A percentile compares a stretch with the other conserved stretches of the same genome.
phyloP scores from a whole-genome alignment of 2,797 vertebrate species.

The Etheostoma nigrum region DNA sequence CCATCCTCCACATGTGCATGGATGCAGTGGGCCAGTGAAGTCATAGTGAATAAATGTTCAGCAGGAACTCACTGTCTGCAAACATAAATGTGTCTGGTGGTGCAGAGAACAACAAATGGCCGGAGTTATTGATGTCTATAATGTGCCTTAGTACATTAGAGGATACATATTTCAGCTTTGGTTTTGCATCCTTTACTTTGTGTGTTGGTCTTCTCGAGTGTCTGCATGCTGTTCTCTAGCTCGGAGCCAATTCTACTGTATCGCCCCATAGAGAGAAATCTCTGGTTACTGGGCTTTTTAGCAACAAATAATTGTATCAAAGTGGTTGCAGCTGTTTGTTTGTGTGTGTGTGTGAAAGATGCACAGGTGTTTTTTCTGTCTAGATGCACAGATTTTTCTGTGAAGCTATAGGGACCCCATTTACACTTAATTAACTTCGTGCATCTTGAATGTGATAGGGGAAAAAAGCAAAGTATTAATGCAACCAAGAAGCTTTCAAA shows the following conservation, averaged over 20 bases:
- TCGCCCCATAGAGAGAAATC: conserved; percentile 16
- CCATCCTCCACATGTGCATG: conserved; percentile 24
- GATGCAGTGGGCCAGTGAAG: conserved; percentile 41
- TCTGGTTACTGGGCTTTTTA: conserved; percentile 21
- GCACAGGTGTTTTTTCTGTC: conserved; percentile 49
- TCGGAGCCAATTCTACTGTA: conserved; percentile 16
- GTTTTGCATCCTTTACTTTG: not conserved
- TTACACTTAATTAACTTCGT: conserved; percentile 1
- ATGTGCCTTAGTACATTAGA: not conserved
- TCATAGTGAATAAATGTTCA: conserved; percentile 45
- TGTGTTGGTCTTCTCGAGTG: conserved; percentile 37
- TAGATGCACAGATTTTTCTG: conserved; percentile 51
- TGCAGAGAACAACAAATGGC: not conserved
- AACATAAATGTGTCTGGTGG: conserved; percentile 30
- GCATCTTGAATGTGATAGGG: not conserved
- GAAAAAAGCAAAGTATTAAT: not conserved
- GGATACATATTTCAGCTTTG: not conserved
- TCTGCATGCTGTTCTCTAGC: conserved; percentile 25
- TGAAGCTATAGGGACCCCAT: not conserved
- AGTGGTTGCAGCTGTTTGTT: conserved; percentile 53
- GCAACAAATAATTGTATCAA: conserved; percentile 34
- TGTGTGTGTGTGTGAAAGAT: conserved; percentile 28
- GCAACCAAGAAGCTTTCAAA: not conserved
- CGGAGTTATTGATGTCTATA: not conserved
- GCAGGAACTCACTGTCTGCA: conserved; percentile 50